These are phyloP conservation scores for Drosophila miranda DNA, from an alignment of 1,140 invertebrate species.

Conservation along the genomic window DNA sequence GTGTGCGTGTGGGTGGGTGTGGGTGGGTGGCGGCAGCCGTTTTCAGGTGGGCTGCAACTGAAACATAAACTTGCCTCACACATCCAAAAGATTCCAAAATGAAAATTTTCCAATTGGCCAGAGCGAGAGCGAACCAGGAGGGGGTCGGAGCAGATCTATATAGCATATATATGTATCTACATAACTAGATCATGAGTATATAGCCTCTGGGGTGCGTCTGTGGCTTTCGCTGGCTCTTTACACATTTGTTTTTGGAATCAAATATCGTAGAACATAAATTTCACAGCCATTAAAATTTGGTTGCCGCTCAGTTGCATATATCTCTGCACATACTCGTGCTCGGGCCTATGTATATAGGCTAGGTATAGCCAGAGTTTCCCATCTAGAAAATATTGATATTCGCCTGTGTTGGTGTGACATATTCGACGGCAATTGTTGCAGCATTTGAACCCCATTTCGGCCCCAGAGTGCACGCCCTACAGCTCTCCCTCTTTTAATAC, in stretches of 20 bases:
- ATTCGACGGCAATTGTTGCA: conserved; percentile 24
- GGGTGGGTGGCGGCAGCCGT: conserved; percentile 29
- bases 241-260: conserved; percentile 78
- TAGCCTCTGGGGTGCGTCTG: conserved; percentile 53
- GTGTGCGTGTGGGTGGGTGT: neutral
- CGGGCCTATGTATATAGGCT: neutral
- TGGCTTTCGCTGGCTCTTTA: conserved; percentile 22
- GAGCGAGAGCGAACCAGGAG: conserved; percentile 18
- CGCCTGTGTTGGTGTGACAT: neutral
- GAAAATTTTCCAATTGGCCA: conserved; percentile 61
- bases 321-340: neutral
- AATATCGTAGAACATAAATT: conserved; percentile 79
- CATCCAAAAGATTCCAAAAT: conserved; percentile 15
- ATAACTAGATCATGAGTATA: conserved; percentile 33
- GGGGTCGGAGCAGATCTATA: conserved; percentile 12
- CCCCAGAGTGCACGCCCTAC: conserved; percentile 38
- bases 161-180: conserved; percentile 14
- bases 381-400: neutral
- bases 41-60: conserved; percentile 63
- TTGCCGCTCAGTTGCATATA: conserved; percentile 22
- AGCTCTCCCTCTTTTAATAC: neutral
- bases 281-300: conserved; percentile 66
- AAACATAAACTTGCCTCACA: conserved; percentile 71
- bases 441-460: conserved; percentile 38
- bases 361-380: neutral